Evolutionary conservation across 2,797 vertebrate species (phyloP).

Genomic region (Pangasius mekongensis): DNA sequence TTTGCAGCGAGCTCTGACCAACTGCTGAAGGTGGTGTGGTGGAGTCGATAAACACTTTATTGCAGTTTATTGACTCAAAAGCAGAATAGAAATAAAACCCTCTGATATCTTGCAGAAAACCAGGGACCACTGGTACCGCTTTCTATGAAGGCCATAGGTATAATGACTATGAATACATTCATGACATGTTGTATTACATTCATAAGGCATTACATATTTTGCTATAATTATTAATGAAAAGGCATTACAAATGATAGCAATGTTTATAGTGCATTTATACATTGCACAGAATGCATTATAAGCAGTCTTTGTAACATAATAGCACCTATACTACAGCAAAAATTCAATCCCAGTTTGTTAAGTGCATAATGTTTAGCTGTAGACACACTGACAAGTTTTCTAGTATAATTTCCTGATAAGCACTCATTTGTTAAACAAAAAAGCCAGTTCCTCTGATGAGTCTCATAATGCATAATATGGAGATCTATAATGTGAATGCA

Average conservation of each 20-base stretch:
- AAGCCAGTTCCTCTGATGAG: not conserved
- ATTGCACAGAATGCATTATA: not conserved
- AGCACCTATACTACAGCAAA: not conserved
- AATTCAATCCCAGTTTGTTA: not conserved
- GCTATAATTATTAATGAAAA: not conserved
- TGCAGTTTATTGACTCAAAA: constrained; percentile 20
- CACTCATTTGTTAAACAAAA: not conserved
- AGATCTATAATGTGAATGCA: not conserved
- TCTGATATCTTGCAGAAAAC: not conserved
- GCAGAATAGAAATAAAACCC: not conserved
- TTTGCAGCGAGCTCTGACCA: not conserved
- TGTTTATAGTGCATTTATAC: not conserved
- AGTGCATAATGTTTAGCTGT: not conserved
- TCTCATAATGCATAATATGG: not conserved
- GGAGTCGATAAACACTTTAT: constrained; percentile 15
- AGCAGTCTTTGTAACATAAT: not conserved
- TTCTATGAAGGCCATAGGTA: not conserved
- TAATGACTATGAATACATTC: not conserved
- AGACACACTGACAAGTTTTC: not conserved
- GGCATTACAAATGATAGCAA: not conserved
- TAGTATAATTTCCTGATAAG: not conserved
- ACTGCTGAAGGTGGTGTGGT: not conserved
- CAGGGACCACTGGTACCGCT: not conserved
- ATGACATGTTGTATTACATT: not conserved
- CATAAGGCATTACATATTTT: not conserved